Conservation (phyloP, 2,113 vertebrate genomes). For the Nothoprocta perdicaria region DNA sequence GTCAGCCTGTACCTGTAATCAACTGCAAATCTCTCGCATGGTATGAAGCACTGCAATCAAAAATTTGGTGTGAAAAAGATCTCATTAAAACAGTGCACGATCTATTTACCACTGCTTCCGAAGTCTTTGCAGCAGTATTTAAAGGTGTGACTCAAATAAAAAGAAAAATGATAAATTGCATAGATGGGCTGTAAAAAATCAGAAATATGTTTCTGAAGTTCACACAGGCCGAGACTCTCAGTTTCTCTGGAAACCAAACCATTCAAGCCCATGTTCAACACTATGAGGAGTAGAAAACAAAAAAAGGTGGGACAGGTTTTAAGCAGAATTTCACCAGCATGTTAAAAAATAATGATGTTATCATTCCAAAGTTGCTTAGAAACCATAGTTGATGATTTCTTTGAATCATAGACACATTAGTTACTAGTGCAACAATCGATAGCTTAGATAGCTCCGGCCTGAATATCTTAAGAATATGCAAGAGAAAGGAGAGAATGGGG, state of each 20-base stretch:
- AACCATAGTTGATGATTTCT: background rate
- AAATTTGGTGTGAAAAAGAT: background rate
- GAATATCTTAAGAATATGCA: background rate
- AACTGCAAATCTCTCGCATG: background rate
- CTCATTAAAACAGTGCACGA: background rate
- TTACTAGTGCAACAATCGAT: fast-evolving
- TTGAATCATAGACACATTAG: background rate
- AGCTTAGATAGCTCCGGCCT: background rate
- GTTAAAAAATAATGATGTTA: no score
- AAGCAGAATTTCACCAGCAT: background rate
- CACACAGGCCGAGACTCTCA: background rate
- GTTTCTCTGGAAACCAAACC: background rate
- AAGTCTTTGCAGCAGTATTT: background rate
- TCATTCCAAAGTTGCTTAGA: background rate
- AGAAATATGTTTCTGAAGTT: background rate
- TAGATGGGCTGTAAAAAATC: background rate
- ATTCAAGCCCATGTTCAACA: background rate
- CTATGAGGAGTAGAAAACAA: background rate
- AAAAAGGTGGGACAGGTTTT: background rate
- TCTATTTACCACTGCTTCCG: background rate
- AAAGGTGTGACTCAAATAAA: background rate
- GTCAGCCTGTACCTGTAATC: background rate
- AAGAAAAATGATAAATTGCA: background rate
- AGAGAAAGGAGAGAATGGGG: no score
- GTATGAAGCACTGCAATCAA: background rate